Evolutionary conservation across 2,888 invertebrate genomes (phyloP).

Genomic region (Philereme vetulata): DNA sequence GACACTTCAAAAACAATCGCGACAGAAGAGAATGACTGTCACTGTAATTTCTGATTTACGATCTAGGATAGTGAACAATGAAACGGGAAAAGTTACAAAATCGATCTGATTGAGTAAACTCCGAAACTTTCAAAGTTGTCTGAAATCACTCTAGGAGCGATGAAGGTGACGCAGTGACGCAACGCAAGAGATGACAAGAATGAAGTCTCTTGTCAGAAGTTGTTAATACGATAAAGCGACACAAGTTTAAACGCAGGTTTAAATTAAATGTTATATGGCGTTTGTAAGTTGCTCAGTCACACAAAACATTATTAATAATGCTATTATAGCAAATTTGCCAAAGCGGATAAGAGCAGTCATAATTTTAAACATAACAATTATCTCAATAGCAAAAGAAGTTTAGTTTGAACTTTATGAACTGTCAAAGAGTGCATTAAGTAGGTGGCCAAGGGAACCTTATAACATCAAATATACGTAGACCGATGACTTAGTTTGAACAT

Average conservation of each 20-base stretch:
- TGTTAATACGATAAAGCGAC: conserved; percentile 2
- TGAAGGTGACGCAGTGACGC: too few relatives aligned
- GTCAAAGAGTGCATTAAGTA: too few relatives aligned
- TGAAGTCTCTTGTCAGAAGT: background rate
- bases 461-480: too few relatives aligned
- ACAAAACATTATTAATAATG: background rate
- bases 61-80: conserved; percentile 9
- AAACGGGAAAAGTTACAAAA: conserved; percentile 6
- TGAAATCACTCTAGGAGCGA: background rate
- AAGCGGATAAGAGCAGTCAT: too few relatives aligned
- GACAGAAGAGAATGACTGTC: conserved; percentile 8
- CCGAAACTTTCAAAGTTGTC: conserved; percentile 1
- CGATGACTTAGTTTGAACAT: too few relatives aligned
- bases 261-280: conserved; percentile 1
- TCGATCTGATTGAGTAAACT: background rate
- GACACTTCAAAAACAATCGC: conserved; percentile 22
- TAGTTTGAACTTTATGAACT: too few relatives aligned
- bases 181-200: too few relatives aligned
- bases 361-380: too few relatives aligned
- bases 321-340: background rate
- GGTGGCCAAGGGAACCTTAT: too few relatives aligned
- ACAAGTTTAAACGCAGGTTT: conserved; percentile 1
- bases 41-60: conserved; percentile 22
- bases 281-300: background rate
- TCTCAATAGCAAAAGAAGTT: too few relatives aligned